Conservation (phyloP, 2,888 invertebrate species). For the Phorcus lineatus region DNA sequence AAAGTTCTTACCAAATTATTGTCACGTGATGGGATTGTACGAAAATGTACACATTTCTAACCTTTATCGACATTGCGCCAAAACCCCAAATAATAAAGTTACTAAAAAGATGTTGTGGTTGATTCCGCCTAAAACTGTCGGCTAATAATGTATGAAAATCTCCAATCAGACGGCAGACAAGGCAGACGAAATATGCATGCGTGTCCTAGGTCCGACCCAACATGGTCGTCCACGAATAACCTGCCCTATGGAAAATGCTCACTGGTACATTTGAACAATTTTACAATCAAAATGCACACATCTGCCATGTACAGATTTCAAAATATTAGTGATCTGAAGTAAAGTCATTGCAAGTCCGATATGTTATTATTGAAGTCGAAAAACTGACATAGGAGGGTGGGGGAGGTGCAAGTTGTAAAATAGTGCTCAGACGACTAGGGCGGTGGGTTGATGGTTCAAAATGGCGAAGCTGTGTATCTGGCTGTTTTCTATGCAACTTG, state of each 20-base stretch:
- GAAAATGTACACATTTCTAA: background rate
- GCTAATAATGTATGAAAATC: slow-evolving; percentile 21
- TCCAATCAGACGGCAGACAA: background rate
- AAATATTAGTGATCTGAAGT: background rate
- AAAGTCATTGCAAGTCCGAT: background rate
- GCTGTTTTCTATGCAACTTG: slow-evolving; percentile 60
- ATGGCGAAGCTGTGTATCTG: slow-evolving; percentile 67
- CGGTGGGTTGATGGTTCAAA: slow-evolving; percentile 57
- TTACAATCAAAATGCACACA: slow-evolving; percentile 21
- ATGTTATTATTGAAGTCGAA: background rate
- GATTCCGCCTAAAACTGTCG: slow-evolving; percentile 15
- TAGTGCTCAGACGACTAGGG: slow-evolving; percentile 19
- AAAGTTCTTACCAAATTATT: slow-evolving; percentile 11
- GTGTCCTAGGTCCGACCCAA: slow-evolving; percentile 12
- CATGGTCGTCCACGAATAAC: slow-evolving; percentile 9
- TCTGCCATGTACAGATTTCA: background rate
- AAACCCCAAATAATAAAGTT: slow-evolving; percentile 6
- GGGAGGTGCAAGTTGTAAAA: slow-evolving; percentile 11
- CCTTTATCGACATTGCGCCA: background rate
- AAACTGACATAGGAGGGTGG: background rate
- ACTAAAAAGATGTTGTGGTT: background rate
- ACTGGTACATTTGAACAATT: slow-evolving; percentile 9
- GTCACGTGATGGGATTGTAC: slow-evolving; percentile 2
- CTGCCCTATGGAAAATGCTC: background rate
- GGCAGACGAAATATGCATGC: slow-evolving; percentile 9